These are phyloP conservation scores for Ichneumon xanthorius DNA, from an alignment of 2,888 invertebrate genomes.

Conservation along the genomic window DNA sequence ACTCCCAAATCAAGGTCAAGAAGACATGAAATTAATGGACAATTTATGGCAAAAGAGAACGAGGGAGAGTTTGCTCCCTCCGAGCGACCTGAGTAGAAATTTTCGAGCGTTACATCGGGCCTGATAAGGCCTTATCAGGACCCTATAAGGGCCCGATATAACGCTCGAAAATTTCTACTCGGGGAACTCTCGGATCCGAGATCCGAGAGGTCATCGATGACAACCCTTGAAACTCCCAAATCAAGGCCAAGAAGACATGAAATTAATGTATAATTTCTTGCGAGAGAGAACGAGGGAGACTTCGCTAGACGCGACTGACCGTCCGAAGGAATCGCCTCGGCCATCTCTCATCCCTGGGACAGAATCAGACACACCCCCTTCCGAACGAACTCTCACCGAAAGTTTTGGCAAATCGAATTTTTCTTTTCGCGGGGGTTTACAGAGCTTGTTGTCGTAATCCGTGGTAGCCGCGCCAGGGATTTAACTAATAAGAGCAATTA, in stretches of 20 bases:
- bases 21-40: slow-evolving; percentile 1
- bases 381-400: slow-evolving; percentile 38
- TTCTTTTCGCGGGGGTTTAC: slow-evolving; percentile 7
- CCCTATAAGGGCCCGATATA: no score
- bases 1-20: background rate
- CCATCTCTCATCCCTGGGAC: background rate
- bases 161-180: no score
- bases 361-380: background rate
- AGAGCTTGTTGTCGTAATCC: slow-evolving; percentile 66
- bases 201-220: background rate
- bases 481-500: slow-evolving; percentile 83
- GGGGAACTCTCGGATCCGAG: no score
- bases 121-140: no score
- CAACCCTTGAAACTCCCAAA: background rate
- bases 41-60: background rate
- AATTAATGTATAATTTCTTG: background rate
- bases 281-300: no score
- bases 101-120: no score
- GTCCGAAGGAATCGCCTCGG: background rate
- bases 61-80: no score
- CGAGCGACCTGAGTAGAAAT: no score
- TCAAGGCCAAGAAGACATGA: background rate
- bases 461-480: slow-evolving; percentile 72
- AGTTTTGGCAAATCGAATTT: slow-evolving; percentile 53
- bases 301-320: slow-evolving; percentile 7